Evolutionary conservation across 2,113 vertebrate species (phyloP), one percentile per base, ranked within the genome.

Genomic region (Melanerpes aurifrons): DNA sequence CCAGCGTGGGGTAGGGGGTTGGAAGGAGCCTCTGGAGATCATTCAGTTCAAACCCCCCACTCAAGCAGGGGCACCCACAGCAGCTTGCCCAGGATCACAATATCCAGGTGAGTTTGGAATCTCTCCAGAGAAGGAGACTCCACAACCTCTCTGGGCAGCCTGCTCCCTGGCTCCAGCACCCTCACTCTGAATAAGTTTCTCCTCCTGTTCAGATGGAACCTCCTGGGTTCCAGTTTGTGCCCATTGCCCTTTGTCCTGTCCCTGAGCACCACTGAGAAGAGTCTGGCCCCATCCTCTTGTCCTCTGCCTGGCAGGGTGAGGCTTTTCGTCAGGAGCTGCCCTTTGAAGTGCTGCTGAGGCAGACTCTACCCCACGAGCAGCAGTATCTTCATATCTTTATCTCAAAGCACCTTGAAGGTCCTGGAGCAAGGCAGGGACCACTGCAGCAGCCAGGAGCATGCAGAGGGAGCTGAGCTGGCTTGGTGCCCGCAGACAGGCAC

Each of bases 391-490:
- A 17, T 9, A 25, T 15, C 21, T 63, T 10, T 53, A 53, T 53
- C 22, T 53, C 50, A 53, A 24, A 53, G 22, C 22, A 26, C 26
- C 25, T 66, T 13, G 19, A 37, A 84, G 50, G 50, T 53, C 21
- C 76, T 0, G 0, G 3, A 71, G 54, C 24, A 4, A 58, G 31
- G 47, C 57, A 15, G 47, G 72, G 81, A 82, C 31, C 86, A 31
- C 57, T 1, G 32, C 8, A 2, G 59, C 35, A 21, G 11, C 47
- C 2, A 0, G 32, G 17, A 53, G 25, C 2, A 2, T 8, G 45
- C 24, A 3, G 63, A 54, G 58, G 37, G 57, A 26, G 67, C 72
- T 7, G 62, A 31, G 58, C 85, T 85, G 92, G 82, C 72, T 54
- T 63, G 3, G 66, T 64, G 89, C 69, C 81, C 0, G 6, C 54